These are phyloP conservation scores for Oryzias celebensis DNA, from an alignment of 2,113 vertebrate species.

Conservation along the genomic window DNA sequence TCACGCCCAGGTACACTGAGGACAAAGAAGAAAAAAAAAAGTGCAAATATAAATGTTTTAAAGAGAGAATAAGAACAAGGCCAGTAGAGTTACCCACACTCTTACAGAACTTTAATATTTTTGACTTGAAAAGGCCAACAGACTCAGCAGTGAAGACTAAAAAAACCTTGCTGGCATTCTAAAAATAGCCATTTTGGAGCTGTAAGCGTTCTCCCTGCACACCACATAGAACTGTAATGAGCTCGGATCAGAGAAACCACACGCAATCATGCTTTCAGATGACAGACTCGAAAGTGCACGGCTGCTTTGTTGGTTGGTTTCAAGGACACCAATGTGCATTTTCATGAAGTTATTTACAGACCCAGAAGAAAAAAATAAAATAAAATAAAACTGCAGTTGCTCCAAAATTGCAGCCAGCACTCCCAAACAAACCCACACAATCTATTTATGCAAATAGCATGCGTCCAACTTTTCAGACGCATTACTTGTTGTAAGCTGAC, in stretches of 20 bases:
- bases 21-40: background rate
- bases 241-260: conserved; percentile 23
- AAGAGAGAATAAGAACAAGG: background rate
- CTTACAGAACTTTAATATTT: no score
- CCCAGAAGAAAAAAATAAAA: background rate
- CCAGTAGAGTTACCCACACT: no score
- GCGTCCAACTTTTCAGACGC: conserved; percentile 3
- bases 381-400: conserved; percentile 3
- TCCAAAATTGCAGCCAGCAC: background rate
- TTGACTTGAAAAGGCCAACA: background rate
- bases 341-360: conserved; percentile 33
- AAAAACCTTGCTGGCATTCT: background rate
- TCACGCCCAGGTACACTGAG: conserved; percentile 87
- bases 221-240: conserved; percentile 2
- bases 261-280: conserved; percentile 9
- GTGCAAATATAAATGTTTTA: background rate
- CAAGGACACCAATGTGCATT: conserved; percentile 14
- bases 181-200: background rate
- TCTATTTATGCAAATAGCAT: conserved; percentile 33
- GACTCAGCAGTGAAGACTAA: background rate
- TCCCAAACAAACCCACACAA: conserved; percentile 16
- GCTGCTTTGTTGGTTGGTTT: conserved; percentile 7
- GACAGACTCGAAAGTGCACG: background rate
- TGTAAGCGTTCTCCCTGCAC: background rate
- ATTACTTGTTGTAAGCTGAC: conserved; percentile 8